Base-by-base conservation (phyloP, 1,140 invertebrate genomes). In the Ridgeia piscesae region DNA sequence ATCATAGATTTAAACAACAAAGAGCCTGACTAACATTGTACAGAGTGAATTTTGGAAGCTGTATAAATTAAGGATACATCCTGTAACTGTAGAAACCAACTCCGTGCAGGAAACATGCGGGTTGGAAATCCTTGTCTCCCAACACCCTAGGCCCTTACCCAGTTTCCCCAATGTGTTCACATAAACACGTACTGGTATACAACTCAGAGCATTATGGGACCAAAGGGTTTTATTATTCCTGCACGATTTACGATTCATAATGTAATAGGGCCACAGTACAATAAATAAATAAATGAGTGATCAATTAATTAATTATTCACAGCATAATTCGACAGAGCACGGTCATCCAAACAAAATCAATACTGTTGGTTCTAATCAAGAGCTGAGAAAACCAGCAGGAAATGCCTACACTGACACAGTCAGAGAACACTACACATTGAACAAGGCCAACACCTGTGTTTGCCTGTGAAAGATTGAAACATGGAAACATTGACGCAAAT, bases 321-420 rank as follows among this genome's bases (percentile, higher is more conserved):
- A 58, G 34, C 91, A 50, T 34, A 35, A 42, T 21, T 89, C 91
- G 31, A 89, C n/a, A 88, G 88, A 89, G 92, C 34, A 0, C 89
- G 92, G 92, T 91, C 92, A 91, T 17, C 91, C 92, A 88, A 89
- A 33, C 58, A 77, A 77, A 77, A 77, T 77, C 58, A 77, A 77
- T 77, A 77, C 58, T 31, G 58, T 31, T 77, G 6, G 58, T 31
- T 77, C 58, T 77, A 77, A 42, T 42, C 42, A 42, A 42, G 42
- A 42, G 4, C 11, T 42, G 4, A 42, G 42, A 77, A 77, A 77
- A 21, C 58, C 6, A 77, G 8, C 58, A 27, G 58, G 58, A 77
- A 31, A 21, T 77, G 27, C 58, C 58, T 17, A 21, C 58, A 9
- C 11, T 9, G 27, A 6, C 11, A 6, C 11, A 42, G 42, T 42